Conservation (phyloP, 2,888 invertebrate species). For the Cistogaster globosa region DNA sequence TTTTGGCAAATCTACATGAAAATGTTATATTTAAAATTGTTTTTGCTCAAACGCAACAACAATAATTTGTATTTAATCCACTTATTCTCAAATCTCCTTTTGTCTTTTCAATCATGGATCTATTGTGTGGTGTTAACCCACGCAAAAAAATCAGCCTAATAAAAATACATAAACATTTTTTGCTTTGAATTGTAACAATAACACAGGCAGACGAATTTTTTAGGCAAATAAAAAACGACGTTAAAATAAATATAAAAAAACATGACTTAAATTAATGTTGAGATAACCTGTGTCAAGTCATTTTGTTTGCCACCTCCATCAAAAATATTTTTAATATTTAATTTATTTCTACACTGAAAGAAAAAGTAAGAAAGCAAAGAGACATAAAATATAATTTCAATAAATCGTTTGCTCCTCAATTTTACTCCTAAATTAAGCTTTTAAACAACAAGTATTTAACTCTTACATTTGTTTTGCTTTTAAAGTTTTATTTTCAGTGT, state of each 20-base stretch:
- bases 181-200: constrained; percentile 43
- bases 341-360: constrained; percentile 1
- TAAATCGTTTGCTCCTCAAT: no score
- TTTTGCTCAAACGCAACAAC: constrained; percentile 19
- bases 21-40: no score
- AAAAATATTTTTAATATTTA: constrained; percentile 35
- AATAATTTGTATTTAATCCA: constrained; percentile 36
- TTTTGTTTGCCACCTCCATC: constrained; percentile 57
- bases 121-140: constrained; percentile 22
- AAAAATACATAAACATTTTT: constrained; percentile 27
- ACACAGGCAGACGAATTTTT: constrained; percentile 3
- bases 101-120: constrained; percentile 7
- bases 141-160: not conserved
- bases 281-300: constrained; percentile 44
- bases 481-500: constrained; percentile 8
- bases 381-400: not conserved
- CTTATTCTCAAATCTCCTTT: constrained; percentile 7
- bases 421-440: no score
- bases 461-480: not conserved
- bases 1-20: constrained; percentile 31
- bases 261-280: constrained; percentile 54
- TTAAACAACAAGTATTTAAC: no score
- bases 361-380: not conserved
- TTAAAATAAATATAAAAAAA: constrained; percentile 31
- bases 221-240: not conserved